phyloP scores from a whole-genome alignment of 2,113 vertebrate genomes.

The Carassius auratus region DNA sequence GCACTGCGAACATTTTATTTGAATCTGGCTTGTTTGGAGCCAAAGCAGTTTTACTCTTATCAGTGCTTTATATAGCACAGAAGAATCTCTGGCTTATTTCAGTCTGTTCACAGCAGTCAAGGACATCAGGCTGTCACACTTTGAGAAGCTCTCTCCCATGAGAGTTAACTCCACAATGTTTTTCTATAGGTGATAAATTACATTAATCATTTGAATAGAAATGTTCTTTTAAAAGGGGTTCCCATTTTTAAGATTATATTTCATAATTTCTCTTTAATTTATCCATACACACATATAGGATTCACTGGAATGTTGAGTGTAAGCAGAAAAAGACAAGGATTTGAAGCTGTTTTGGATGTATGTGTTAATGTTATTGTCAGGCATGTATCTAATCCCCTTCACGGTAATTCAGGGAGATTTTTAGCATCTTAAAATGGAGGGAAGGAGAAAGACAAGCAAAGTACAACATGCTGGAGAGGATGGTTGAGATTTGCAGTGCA shows the following conservation, averaged over 20 bases:
- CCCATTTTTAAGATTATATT: neutral
- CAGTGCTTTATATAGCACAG: conserved; percentile 5
- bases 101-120: conserved; percentile 36
- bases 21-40: neutral
- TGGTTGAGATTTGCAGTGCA: conserved; percentile 21
- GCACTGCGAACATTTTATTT: neutral
- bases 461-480: conserved; percentile 25
- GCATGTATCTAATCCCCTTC: conserved; percentile 12
- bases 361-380: conserved; percentile 59
- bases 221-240: neutral
- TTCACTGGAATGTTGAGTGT: neutral
- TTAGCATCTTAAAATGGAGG: neutral
- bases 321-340: conserved; percentile 59
- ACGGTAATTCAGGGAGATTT: neutral
- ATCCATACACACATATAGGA: neutral
- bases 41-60: conserved; percentile 11
- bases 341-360: conserved; percentile 58
- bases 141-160: neutral
- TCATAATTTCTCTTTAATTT: too few species aligned
- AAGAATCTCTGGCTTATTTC: conserved; percentile 47
- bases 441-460: neutral
- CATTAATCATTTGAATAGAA: neutral
- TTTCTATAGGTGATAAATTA: neutral
- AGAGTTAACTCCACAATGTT: too few species aligned
- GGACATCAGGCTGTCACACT: neutral